A percentile compares a stretch with the other conserved stretches of the same genome.
Conservation (phyloP, 2,113 vertebrate species). For the Marmota flaviventris region DNA sequence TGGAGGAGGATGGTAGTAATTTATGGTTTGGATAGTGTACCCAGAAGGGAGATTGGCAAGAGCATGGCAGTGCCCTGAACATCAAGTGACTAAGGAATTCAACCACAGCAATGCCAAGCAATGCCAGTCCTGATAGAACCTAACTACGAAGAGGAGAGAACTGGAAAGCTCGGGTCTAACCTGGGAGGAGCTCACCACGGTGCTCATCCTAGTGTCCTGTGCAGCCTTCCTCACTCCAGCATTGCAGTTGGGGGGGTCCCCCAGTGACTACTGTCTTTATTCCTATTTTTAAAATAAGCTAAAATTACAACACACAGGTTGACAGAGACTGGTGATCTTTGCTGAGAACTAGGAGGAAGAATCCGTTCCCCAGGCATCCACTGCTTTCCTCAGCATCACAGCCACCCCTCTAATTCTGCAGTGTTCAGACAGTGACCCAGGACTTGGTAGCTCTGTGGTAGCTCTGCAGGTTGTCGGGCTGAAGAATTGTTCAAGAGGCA, state of each 20-base stretch:
- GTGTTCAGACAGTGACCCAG: fast-evolving
- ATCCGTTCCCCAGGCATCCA: background rate
- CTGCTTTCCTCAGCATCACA: background rate
- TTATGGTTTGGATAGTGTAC: background rate
- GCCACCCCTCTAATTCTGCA: background rate
- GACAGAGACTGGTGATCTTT: background rate
- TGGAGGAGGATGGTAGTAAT: background rate
- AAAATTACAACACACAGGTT: background rate
- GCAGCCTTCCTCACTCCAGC: background rate
- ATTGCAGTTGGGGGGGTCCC: background rate
- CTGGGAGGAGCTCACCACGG: background rate
- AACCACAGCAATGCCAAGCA: background rate
- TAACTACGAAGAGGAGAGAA: background rate
- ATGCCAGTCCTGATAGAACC: background rate
- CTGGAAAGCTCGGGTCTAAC: background rate
- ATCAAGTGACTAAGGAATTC: background rate
- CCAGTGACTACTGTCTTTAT: background rate
- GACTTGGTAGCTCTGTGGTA: background rate
- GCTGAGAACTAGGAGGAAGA: background rate
- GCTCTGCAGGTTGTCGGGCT: background rate
- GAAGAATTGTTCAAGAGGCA: background rate
- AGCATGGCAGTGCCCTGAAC: background rate
- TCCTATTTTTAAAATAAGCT: background rate
- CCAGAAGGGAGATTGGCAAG: background rate
- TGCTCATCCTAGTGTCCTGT: fast-evolving